Evolutionary conservation across 2,797 vertebrate genomes (phyloP).

Genomic region (Cetoscarus ocellatus): DNA sequence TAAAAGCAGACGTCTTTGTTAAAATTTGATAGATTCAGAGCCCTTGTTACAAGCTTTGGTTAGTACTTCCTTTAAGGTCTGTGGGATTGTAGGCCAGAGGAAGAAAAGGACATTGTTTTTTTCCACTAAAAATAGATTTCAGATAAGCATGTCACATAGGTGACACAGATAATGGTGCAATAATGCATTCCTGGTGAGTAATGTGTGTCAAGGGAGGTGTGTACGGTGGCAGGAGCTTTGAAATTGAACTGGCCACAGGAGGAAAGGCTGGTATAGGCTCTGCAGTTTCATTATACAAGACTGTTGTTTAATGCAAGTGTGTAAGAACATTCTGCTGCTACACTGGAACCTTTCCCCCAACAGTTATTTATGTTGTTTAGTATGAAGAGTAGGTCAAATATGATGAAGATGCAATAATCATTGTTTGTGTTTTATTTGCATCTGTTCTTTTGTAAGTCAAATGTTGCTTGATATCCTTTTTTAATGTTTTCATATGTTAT

Average conservation of each 20-base stretch:
- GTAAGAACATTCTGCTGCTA: conserved; percentile 2
- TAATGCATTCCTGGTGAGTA: conserved; percentile 68
- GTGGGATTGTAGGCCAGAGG: conserved; percentile 33
- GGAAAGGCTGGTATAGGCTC: not conserved
- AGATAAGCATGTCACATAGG: conserved; percentile 66
- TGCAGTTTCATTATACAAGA: conserved; percentile 30
- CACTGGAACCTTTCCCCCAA: conserved; percentile 1
- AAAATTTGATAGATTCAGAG: conserved; percentile 25
- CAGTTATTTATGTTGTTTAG: too few species aligned
- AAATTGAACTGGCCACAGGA: conserved; percentile 17
- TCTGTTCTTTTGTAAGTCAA: too few species aligned
- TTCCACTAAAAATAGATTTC: conserved; percentile 56
- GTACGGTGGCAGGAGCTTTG: conserved; percentile 8
- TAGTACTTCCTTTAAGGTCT: conserved; percentile 19
- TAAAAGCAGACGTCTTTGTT: conserved; percentile 6
- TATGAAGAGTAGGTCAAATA: too few species aligned
- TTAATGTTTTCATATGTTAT: too few species aligned
- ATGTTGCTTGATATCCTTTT: too few species aligned
- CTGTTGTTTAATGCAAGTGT: not conserved
- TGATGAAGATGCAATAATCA: too few species aligned
- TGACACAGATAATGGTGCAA: conserved; percentile 60
- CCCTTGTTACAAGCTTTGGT: not conserved
- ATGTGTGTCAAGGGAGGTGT: conserved; percentile 20
- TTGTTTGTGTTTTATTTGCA: too few species aligned
- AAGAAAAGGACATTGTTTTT: conserved; percentile 18